Evolutionary conservation across 1,140 invertebrate genomes (phyloP).

Genomic region (Melanaphis sacchari): DNA sequence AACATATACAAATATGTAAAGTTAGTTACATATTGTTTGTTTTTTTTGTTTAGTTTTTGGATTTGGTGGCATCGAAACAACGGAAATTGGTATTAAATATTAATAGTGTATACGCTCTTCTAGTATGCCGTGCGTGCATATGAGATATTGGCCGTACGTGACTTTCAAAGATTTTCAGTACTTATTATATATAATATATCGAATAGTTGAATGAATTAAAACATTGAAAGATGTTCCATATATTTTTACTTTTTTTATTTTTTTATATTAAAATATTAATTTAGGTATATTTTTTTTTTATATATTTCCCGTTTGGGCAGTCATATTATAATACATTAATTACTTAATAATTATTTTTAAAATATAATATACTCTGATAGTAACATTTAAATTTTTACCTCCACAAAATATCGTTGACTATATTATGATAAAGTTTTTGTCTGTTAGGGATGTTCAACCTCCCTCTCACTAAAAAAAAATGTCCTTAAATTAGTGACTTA

Average conservation of each 20-base stretch:
- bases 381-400: not conserved
- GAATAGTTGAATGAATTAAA: not conserved
- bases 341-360: not conserved
- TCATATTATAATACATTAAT: not conserved
- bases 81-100: not conserved
- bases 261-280: not conserved
- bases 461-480: too few species aligned
- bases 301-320: too few species aligned
- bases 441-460: too few species aligned
- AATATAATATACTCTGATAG: not conserved
- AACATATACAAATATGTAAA: not conserved
- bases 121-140: not conserved
- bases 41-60: too few species aligned
- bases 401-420: too few species aligned
- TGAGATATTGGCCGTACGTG: not conserved
- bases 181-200: not conserved
- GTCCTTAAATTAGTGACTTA: too few species aligned
- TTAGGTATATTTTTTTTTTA: too few species aligned
- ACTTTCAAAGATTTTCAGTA: not conserved
- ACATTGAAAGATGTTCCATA: not conserved
- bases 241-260: not conserved
- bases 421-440: too few species aligned
- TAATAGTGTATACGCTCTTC: not conserved
- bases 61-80: not conserved
- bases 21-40: too few species aligned